Evolutionary conservation across 1,140 invertebrate species (phyloP).

Genomic region (Druon quercuslanigerum): DNA sequence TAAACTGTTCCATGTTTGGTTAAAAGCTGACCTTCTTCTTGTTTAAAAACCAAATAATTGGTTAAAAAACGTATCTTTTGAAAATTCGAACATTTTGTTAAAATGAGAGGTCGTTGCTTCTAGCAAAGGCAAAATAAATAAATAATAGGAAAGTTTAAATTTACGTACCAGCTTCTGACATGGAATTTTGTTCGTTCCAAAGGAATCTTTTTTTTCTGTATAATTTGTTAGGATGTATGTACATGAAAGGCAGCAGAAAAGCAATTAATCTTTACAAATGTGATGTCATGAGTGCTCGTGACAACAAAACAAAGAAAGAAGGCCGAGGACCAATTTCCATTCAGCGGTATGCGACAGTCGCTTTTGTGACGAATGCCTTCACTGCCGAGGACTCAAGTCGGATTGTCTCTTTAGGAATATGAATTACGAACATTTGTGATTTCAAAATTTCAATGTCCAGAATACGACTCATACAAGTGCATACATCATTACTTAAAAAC

Average conservation of each 20-base stretch:
- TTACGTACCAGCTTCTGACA: no score
- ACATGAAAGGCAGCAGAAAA: neutral
- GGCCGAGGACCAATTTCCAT: conserved; percentile 14
- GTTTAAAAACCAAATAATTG: no score
- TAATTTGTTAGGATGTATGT: neutral
- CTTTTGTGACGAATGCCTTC: conserved; percentile 5
- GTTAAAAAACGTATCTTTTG: no score
- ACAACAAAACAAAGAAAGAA: neutral
- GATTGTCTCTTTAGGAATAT: neutral
- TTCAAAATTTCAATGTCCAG: neutral
- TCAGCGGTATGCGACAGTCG: conserved; percentile 9
- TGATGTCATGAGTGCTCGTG: neutral
- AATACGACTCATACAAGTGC: conserved; percentile 5
- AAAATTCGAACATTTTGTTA: no score
- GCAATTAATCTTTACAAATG: conserved; percentile 16
- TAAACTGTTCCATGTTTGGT: no score
- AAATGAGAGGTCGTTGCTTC: no score
- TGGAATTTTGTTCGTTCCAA: neutral
- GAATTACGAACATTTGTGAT: conserved; percentile 11
- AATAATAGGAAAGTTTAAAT: no score
- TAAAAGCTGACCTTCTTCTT: no score
- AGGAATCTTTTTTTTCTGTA: neutral
- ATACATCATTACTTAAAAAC: neutral
- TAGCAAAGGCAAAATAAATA: no score
- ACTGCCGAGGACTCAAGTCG: neutral